phyloP scores from a whole-genome alignment of 2,888 invertebrate genomes.

The Dynastes grantii region DNA sequence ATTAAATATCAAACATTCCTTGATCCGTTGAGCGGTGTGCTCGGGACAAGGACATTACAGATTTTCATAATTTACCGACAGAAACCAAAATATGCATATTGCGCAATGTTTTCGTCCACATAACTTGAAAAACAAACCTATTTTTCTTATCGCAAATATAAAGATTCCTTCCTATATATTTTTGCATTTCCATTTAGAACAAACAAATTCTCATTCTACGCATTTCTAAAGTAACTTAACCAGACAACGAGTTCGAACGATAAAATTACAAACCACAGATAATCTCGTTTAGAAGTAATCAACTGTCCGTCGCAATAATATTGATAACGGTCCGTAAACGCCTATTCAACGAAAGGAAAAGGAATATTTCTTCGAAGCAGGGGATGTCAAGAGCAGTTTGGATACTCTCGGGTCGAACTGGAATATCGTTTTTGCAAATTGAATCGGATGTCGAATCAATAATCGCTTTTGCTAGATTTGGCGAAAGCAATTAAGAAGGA shows the following conservation, averaged over 20 bases:
- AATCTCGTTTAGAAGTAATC: conserved; percentile 8
- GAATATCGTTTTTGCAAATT: conserved; percentile 24
- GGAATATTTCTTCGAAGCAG: not conserved
- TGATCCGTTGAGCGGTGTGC: too few relatives aligned
- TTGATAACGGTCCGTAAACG: not conserved
- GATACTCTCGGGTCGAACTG: not conserved
- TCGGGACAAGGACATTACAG: too few relatives aligned
- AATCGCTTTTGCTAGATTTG: not conserved
- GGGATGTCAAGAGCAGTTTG: not conserved
- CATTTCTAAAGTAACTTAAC: not conserved
- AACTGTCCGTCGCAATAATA: conserved; percentile 14
- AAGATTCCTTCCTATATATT: too few relatives aligned
- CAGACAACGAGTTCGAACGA: not conserved
- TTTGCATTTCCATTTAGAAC: too few relatives aligned
- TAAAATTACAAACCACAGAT: conserved; percentile 18
- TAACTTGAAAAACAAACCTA: too few relatives aligned
- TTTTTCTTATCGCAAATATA: too few relatives aligned
- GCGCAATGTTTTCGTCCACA: too few relatives aligned
- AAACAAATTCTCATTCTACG: not conserved
- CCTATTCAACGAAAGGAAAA: not conserved
- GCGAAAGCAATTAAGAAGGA: not conserved
- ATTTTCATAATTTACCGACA: too few relatives aligned
- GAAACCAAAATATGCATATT: too few relatives aligned
- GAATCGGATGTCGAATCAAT: conserved; percentile 2
- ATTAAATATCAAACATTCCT: too few relatives aligned